phyloP scores from a whole-genome alignment of 2,888 invertebrate species.

The Scrobipalpa costella region DNA sequence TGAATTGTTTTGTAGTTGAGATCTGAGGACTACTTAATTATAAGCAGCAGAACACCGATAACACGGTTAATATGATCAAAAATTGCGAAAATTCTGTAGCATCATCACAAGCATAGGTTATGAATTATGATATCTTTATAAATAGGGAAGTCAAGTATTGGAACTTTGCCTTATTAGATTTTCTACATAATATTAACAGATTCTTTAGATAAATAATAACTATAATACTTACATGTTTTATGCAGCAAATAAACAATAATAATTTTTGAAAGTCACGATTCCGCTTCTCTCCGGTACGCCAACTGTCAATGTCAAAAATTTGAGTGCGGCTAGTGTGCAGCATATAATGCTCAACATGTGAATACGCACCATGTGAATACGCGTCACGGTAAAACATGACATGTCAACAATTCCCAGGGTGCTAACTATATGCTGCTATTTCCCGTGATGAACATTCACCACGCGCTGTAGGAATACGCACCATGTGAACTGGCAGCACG shows the following conservation, averaged over 20 bases:
- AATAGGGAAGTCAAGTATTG: not conserved
- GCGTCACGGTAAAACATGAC: too few species aligned
- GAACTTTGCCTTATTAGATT: not conserved
- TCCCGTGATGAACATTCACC: too few species aligned
- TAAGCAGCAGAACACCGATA: not conserved
- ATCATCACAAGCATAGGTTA: constrained; percentile 16
- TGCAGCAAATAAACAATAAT: constrained; percentile 31
- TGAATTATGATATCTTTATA: not conserved
- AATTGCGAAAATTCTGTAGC: constrained; percentile 7
- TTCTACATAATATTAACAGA: not conserved
- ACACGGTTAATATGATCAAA: not conserved
- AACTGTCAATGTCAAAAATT: constrained; percentile 31
- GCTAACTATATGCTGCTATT: too few species aligned
- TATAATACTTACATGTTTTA: constrained; percentile 42
- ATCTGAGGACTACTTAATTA: not conserved
- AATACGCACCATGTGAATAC: too few species aligned
- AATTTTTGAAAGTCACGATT: constrained; percentile 67
- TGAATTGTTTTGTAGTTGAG: not conserved
- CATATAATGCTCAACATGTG: too few species aligned
- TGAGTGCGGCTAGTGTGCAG: too few species aligned
- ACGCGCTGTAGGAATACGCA: too few species aligned
- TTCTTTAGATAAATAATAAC: not conserved
- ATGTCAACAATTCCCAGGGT: too few species aligned
- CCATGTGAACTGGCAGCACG: too few species aligned
- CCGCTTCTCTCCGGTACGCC: constrained; percentile 41